These are phyloP conservation scores for Todus mexicanus DNA, from an alignment of 2,797 vertebrate genomes.

Conservation along the genomic window DNA sequence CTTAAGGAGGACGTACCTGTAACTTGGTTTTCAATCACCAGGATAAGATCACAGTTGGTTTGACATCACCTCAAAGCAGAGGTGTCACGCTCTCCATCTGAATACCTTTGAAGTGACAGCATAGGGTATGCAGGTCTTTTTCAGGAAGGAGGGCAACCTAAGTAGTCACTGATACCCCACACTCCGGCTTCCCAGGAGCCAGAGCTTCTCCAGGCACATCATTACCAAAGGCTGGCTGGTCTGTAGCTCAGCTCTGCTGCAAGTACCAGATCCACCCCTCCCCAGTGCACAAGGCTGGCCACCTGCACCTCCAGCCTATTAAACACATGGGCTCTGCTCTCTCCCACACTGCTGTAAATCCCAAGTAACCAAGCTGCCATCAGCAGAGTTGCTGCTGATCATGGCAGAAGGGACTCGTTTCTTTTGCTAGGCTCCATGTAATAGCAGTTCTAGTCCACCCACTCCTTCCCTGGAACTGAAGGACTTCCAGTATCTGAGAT, in stretches of 20 bases:
- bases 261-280: neutral
- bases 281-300: fast-evolving
- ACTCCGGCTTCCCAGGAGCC: neutral
- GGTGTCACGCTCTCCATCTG: neutral
- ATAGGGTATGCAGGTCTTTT: neutral
- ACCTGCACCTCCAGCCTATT: neutral
- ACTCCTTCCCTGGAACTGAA: neutral
- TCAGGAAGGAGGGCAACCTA: neutral
- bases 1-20: neutral
- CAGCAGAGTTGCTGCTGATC: neutral
- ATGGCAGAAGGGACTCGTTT: neutral
- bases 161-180: neutral
- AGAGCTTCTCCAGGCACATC: neutral
- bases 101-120: neutral
- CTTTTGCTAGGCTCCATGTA: neutral
- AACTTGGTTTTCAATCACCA: neutral
- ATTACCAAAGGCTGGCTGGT: neutral
- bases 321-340: neutral
- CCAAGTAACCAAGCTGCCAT: neutral
- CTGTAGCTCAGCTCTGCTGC: neutral
- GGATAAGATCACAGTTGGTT: neutral
- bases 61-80: neutral
- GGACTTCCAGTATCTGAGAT: neutral
- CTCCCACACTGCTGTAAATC: neutral
- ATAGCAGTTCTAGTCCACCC: neutral